Conservation (phyloP, 2,113 vertebrate species). For the Melospiza melodia region DNA sequence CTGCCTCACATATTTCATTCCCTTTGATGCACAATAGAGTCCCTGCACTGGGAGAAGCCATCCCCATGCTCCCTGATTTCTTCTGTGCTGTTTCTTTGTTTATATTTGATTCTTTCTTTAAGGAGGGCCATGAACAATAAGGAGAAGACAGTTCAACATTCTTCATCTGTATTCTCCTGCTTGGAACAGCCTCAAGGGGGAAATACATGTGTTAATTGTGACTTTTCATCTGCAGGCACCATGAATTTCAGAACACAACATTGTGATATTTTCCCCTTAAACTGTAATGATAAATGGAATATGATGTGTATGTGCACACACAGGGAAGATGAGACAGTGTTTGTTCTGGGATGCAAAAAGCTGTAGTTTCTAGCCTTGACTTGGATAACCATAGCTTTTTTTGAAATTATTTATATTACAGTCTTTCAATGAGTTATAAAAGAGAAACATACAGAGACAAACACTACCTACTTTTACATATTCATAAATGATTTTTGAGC, state of each 20-base stretch:
- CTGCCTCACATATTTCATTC: background rate
- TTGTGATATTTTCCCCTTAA: background rate
- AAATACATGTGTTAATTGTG: background rate
- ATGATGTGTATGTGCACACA: background rate
- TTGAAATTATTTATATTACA: background rate
- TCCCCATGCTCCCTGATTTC: background rate
- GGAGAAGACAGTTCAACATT: background rate
- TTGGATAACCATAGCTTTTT: background rate
- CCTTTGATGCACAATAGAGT: background rate
- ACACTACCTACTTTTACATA: background rate
- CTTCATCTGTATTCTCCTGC: background rate
- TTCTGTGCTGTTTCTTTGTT: background rate
- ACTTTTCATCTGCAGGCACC: background rate
- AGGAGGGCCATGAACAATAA: background rate
- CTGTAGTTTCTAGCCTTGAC: background rate
- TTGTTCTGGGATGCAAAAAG: background rate
- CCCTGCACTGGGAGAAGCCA: background rate
- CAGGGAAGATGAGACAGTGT: background rate
- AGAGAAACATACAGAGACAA: background rate
- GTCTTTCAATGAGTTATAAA: background rate
- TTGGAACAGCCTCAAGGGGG: background rate
- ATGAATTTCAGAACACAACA: accelerated
- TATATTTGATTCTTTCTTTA: background rate
- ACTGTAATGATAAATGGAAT: background rate
- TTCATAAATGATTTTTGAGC: background rate